Evolutionary conservation across 2,888 invertebrate genomes (phyloP).

Genomic region (Hylaea fasciaria): DNA sequence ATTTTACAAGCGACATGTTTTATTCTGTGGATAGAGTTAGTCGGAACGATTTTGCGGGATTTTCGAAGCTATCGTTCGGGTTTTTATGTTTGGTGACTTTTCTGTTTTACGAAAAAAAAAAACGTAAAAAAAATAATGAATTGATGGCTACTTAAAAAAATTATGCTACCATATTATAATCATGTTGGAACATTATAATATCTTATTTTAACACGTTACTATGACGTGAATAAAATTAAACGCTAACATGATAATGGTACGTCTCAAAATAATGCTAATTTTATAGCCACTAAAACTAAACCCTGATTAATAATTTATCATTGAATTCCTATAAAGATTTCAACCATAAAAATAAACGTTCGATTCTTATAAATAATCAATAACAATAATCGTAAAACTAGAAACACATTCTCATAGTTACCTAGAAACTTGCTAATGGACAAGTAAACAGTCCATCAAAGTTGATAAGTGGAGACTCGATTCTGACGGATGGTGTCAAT

Average conservation of each 20-base stretch:
- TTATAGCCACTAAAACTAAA: slow-evolving; percentile 24
- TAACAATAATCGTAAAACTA: background rate
- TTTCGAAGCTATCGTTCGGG: slow-evolving; percentile 28
- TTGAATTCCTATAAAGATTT: slow-evolving; percentile 5
- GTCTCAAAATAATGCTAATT: slow-evolving; percentile 20
- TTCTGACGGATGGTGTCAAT: slow-evolving; percentile 50
- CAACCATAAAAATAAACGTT: slow-evolving; percentile 9
- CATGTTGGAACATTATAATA: too few species aligned
- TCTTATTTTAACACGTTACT: too few species aligned
- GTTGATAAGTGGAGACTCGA: slow-evolving; percentile 47
- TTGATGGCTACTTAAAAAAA: too few species aligned
- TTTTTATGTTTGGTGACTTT: background rate
- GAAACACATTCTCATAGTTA: slow-evolving; percentile 3
- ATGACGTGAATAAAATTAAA: too few species aligned
- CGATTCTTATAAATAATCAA: background rate
- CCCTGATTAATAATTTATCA: slow-evolving; percentile 11
- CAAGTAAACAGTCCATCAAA: slow-evolving; percentile 53
- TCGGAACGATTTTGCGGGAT: slow-evolving; percentile 38
- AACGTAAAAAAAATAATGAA: too few species aligned
- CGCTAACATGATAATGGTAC: too few species aligned
- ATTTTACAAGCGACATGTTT: slow-evolving; percentile 40
- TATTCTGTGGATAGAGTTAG: slow-evolving; percentile 42
- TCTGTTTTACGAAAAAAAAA: background rate
- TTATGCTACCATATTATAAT: too few species aligned
- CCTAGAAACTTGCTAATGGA: slow-evolving; percentile 53